Evolutionary conservation across 2,797 vertebrate species (phyloP), one percentile per base, ranked within the genome.

Genomic region (Vultur gryphus): DNA sequence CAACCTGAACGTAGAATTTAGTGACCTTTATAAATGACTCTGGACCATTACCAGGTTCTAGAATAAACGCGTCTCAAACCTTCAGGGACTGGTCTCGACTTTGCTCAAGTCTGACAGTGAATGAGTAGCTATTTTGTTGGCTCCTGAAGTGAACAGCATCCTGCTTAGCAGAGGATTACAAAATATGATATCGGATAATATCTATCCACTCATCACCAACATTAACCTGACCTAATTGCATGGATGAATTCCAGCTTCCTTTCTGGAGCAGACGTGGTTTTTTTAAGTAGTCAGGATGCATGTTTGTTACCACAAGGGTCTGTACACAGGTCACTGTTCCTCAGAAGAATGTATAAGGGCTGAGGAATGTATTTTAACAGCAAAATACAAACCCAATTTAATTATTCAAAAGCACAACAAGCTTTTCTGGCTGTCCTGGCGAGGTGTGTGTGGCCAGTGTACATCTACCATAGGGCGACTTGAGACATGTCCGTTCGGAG

Each of bases 161-260:
- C 88, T 93, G 70, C 78, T 95, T 84, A 95, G 77, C 80, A 73
- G 51, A 84, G 77, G 62, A 87, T 96, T 97, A 90, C 88, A 94
- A 79, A 96, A 89, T 33, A 43, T 4, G 29, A 11, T 89, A 87
- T 66, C 9, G 33, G 83, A 89, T 95, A 80, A 59, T 87, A 78
- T 83, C 93, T 95, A 0, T 84, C 14, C 25, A n/a, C 35, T 93
- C 85, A 37, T n/a, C 6, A 21, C 85, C 90, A 80, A 18, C 66
- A 24, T 59, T 89, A 90, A 79, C 51, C 76, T 20, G 64, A 46
- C 87, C 80, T 95, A 87, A 93, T 87, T 87, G 88, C 64, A 52
- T 57, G 77, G 62, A 73, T 95, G 90, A 84, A 43, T 95, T 95
- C 81, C 90, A 95, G 35, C 48, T 95, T 85, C 84, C 75, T 94